phyloP scores from a whole-genome alignment of 2,113 vertebrate species.

The Athene cunicularia region DNA sequence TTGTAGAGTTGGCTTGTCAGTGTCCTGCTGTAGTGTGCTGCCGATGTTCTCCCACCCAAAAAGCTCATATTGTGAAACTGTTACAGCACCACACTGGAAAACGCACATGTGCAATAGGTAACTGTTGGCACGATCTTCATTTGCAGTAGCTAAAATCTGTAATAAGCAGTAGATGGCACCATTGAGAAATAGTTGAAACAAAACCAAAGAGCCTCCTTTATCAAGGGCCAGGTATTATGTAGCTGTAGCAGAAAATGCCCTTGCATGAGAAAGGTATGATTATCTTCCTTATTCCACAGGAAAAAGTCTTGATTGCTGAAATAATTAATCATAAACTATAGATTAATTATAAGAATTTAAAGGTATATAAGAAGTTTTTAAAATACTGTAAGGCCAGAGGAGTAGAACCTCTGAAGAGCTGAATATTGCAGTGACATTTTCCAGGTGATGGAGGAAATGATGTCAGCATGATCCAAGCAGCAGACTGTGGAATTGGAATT shows the following conservation, averaged over 20 bases:
- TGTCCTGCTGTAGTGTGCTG: constrained; percentile 97
- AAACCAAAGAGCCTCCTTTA: background rate
- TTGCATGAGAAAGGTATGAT: background rate
- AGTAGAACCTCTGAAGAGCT: background rate
- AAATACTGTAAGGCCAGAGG: background rate
- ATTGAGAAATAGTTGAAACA: background rate
- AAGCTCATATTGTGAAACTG: constrained; percentile 92
- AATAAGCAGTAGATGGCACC: background rate
- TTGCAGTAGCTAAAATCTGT: background rate
- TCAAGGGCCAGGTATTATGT: background rate
- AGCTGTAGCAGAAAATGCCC: background rate
- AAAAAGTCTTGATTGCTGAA: background rate
- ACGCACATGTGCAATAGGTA: constrained; percentile 94
- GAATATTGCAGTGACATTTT: constrained; percentile 3
- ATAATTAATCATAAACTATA: background rate
- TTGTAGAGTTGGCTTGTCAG: constrained; percentile 95
- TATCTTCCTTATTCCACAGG: background rate
- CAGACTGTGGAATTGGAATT: constrained; percentile 89
- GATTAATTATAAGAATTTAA: background rate
- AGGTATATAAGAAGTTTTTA: background rate
- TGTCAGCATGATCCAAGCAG: constrained; percentile 99
- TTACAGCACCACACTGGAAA: constrained; percentile 89
- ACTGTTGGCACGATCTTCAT: background rate
- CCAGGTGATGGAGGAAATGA: constrained; percentile 97
- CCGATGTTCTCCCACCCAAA: constrained; percentile 96